These are phyloP conservation scores for Hedychridium roseum DNA, from an alignment of 2,888 invertebrate species.

Conservation along the genomic window DNA sequence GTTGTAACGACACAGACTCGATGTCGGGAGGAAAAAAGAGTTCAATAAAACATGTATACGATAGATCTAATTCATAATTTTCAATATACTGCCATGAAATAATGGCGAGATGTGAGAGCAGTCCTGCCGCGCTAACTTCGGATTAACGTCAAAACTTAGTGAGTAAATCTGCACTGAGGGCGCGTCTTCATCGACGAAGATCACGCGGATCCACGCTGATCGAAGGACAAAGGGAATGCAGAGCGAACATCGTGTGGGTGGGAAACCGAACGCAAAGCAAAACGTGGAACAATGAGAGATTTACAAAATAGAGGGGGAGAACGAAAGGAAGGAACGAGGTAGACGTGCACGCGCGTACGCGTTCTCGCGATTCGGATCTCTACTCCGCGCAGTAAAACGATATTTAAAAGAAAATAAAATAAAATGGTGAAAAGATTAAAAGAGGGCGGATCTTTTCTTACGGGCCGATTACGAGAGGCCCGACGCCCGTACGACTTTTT, in stretches of 20 bases:
- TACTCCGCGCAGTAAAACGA: conserved; percentile 26
- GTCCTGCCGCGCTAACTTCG: too few relatives aligned
- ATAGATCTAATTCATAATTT: too few relatives aligned
- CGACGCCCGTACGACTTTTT: conserved; percentile 43
- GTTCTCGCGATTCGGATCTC: conserved; percentile 46
- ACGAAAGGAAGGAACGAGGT: conserved; percentile 20
- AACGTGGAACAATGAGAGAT: conserved; percentile 24
- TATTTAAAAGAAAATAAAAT: conserved; percentile 1
- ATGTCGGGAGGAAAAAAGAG: too few relatives aligned
- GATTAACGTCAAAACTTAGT: too few relatives aligned
- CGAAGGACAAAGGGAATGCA: not conserved
- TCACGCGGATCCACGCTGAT: conserved; percentile 20
- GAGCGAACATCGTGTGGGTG: not conserved
- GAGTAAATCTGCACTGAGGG: too few relatives aligned
- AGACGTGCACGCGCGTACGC: conserved; percentile 32
- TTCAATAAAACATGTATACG: too few relatives aligned
- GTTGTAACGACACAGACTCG: too few relatives aligned
- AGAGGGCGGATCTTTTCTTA: conserved; percentile 35
- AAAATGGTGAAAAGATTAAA: conserved; percentile 2
- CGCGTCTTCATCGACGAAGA: conserved; percentile 11
- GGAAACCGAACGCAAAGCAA: conserved; percentile 6
- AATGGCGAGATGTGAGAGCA: too few relatives aligned
- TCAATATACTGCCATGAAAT: too few relatives aligned
- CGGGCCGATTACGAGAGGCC: conserved; percentile 45
- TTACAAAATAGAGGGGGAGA: conserved; percentile 20